Percentiles rank a stretch among this genome's conserved stretches.
These are phyloP conservation scores for Brassicogethes aeneus DNA, from an alignment of 2,888 invertebrate species.

Conservation along the genomic window DNA sequence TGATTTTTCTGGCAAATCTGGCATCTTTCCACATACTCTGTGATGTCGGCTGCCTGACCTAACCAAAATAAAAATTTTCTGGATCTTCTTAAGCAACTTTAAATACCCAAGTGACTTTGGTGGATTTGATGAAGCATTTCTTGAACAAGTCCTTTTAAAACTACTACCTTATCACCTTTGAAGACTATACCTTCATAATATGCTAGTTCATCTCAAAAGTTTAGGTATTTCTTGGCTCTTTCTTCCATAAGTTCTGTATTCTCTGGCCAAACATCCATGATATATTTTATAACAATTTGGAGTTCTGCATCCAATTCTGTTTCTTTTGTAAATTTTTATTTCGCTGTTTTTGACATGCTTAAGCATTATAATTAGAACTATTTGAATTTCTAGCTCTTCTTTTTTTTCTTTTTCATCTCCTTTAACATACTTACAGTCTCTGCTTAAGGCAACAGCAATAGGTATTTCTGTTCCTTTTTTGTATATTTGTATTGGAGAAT, in stretches of 20 bases:
- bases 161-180: not conserved
- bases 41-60: not conserved
- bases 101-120: not conserved
- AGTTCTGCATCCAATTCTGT: slow-evolving; percentile 7
- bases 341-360: slow-evolving; percentile 8
- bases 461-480: slow-evolving; percentile 21
- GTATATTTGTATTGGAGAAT: slow-evolving; percentile 19
- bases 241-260: not conserved
- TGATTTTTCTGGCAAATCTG: not conserved
- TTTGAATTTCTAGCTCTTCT: too few species aligned
- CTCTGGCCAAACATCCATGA: slow-evolving; percentile 1
- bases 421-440: slow-evolving; percentile 11
- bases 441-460: slow-evolving; percentile 16
- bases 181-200: not conserved
- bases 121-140: not conserved
- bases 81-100: too few species aligned
- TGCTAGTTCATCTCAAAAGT: slow-evolving; percentile 4
- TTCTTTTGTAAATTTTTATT: slow-evolving; percentile 2
- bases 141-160: not conserved
- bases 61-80: not conserved
- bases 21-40: not conserved
- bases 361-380: slow-evolving; percentile 12
- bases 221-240: slow-evolving; percentile 4
- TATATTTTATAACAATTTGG: slow-evolving; percentile 3
- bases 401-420: slow-evolving; percentile 9